Conservation (phyloP, 2,888 invertebrate species). For the Pollenia angustigena region DNA sequence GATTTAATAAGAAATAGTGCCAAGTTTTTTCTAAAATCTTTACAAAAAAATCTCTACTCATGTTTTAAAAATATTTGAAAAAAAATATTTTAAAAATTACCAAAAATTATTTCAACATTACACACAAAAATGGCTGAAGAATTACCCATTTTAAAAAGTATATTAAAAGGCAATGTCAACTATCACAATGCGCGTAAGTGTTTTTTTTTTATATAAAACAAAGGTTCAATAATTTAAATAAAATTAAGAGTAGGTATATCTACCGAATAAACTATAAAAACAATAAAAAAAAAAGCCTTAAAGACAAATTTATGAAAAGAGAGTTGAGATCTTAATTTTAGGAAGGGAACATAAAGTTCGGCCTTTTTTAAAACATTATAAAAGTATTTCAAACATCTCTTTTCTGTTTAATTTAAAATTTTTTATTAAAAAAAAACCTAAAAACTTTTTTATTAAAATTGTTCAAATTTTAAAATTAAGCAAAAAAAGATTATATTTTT, state of each 20-base stretch:
- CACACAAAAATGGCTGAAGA: constrained; percentile 91
- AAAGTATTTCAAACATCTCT: no score
- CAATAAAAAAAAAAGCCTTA: background rate
- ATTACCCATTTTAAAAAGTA: constrained; percentile 95
- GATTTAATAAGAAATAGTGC: constrained; percentile 22
- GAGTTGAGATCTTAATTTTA: no score
- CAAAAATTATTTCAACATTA: constrained; percentile 39
- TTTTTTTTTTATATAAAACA: background rate
- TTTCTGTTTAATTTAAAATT: no score
- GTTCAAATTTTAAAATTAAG: no score
- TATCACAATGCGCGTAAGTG: constrained; percentile 97
- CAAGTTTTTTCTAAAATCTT: constrained; percentile 45
- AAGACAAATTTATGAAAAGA: no score
- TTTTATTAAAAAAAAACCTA: no score
- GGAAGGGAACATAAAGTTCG: no score
- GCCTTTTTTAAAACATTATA: no score
- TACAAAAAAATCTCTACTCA: constrained; percentile 35
- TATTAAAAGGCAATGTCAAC: constrained; percentile 94
- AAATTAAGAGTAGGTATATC: background rate
- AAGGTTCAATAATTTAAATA: background rate
- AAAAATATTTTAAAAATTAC: constrained; percentile 12
- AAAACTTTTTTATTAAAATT: no score
- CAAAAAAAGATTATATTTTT: no score
- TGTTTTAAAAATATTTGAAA: constrained; percentile 45
- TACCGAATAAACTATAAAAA: background rate